Evolutionary conservation across 2,888 invertebrate species (phyloP).

Genomic region (Plebejus anna): DNA sequence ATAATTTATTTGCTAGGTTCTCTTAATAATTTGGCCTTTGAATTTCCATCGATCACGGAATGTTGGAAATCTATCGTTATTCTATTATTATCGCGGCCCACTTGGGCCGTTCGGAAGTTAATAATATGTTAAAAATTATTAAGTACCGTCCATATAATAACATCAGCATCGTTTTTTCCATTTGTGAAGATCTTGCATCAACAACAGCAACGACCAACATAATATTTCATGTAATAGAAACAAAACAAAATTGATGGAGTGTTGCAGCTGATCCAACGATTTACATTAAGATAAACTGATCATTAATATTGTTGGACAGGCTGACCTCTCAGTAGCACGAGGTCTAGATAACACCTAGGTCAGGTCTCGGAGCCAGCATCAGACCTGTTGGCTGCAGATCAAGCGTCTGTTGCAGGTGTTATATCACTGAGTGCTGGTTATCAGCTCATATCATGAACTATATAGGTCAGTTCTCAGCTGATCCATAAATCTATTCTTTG

Average conservation of each 20-base stretch:
- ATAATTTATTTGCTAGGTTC: too few relatives aligned
- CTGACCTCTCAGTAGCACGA: background rate
- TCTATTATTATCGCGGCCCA: too few relatives aligned
- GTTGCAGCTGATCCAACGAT: background rate
- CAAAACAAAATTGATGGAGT: background rate
- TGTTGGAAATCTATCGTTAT: too few relatives aligned
- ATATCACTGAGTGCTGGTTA: background rate
- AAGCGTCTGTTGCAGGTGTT: conserved; percentile 1
- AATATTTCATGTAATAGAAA: background rate
- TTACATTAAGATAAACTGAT: background rate
- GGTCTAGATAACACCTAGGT: conserved; percentile 8
- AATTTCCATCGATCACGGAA: too few relatives aligned
- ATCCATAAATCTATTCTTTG: background rate
- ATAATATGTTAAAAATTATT: too few relatives aligned
- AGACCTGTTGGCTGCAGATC: background rate
- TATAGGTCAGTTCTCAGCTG: background rate
- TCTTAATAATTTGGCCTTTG: too few relatives aligned
- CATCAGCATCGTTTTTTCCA: background rate
- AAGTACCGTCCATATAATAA: too few relatives aligned
- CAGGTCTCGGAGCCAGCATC: conserved; percentile 6
- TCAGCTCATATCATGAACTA: background rate
- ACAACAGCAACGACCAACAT: too few relatives aligned
- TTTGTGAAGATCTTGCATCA: background rate
- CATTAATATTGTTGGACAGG: background rate
- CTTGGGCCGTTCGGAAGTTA: too few relatives aligned